phyloP scores from a whole-genome alignment of 2,113 vertebrate species.

The Eleginops maclovinus region DNA sequence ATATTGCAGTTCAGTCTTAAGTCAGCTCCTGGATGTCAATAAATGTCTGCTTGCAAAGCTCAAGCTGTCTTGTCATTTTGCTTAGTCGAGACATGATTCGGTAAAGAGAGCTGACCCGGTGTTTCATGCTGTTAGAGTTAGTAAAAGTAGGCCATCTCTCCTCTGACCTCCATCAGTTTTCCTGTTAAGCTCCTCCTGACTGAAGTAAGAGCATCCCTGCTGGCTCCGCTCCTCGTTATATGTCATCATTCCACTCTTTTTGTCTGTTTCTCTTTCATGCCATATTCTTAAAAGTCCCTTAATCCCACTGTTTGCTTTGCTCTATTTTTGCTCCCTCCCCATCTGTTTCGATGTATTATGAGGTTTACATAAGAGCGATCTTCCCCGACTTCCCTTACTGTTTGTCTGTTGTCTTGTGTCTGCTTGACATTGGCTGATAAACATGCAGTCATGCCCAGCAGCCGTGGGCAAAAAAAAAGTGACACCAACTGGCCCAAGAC shows the following conservation, averaged over 20 bases:
- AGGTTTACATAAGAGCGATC: conserved; percentile 13
- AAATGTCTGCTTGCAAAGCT: conserved; percentile 16
- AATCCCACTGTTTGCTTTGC: not conserved
- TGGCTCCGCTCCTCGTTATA: conserved; percentile 8
- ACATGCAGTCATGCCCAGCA: conserved; percentile 34
- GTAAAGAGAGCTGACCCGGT: conserved; percentile 27
- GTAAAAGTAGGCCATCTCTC: conserved; percentile 65
- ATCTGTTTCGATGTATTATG: not conserved
- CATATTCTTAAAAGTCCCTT: not conserved
- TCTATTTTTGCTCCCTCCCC: not conserved
- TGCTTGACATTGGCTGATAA: conserved; percentile 53
- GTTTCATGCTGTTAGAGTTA: conserved; percentile 42
- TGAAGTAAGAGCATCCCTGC: conserved; percentile 24
- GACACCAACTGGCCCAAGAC: conserved; percentile 51
- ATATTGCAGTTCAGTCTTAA: not conserved
- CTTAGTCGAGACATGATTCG: conserved; percentile 20
- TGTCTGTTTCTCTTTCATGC: not conserved
- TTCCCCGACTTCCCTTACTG: conserved; percentile 12
- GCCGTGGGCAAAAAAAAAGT: conserved; percentile 42
- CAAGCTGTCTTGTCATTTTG: conserved; percentile 6
- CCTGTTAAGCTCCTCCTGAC: conserved; percentile 48
- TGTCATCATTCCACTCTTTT: conserved; percentile 13
- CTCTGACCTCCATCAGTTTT: conserved; percentile 56
- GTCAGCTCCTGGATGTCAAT: conserved; percentile 10
- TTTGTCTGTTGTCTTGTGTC: conserved; percentile 28